These are phyloP conservation scores for Lethocerus indicus DNA, from an alignment of 1,140 invertebrate genomes.

Conservation along the genomic window DNA sequence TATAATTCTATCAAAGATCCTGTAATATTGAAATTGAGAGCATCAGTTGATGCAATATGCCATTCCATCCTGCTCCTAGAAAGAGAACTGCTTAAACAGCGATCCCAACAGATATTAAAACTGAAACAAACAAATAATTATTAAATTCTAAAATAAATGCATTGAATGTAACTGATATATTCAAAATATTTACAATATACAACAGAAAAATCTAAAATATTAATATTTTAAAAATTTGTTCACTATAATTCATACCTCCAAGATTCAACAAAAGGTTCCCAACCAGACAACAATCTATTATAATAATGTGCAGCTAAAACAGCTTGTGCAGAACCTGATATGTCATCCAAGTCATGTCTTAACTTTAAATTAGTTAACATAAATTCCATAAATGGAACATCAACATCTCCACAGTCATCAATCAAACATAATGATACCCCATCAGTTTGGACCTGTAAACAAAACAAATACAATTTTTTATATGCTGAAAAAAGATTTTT, in stretches of 20 bases:
- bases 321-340: conserved; percentile 35
- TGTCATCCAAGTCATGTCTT: conserved; percentile 33
- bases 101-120: conserved; percentile 34
- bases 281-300: conserved; percentile 83
- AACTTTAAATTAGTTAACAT: conserved; percentile 47
- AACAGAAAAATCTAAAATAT: neutral
- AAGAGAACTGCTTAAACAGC: conserved; percentile 26
- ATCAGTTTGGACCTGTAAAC: conserved; percentile 36
- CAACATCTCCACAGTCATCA: conserved; percentile 91
- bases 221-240: no score
- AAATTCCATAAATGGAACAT: conserved; percentile 83
- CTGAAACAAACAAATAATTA: no score
- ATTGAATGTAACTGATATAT: neutral
- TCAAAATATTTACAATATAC: neutral
- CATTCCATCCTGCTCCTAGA: conserved; percentile 38
- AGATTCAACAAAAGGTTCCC: conserved; percentile 90
- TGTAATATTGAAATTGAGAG: conserved; percentile 74
- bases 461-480: neutral
- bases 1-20: conserved; percentile 64
- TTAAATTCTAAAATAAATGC: neutral
- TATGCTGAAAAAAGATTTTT: neutral
- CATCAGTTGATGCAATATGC: conserved; percentile 42
- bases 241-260: conserved; percentile 45
- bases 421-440: conserved; percentile 78
- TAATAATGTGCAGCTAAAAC: conserved; percentile 75